Evolutionary conservation across 2,113 vertebrate genomes (phyloP), one percentile per base, ranked within the genome.

Genomic region (Coreoperca whiteheadi): DNA sequence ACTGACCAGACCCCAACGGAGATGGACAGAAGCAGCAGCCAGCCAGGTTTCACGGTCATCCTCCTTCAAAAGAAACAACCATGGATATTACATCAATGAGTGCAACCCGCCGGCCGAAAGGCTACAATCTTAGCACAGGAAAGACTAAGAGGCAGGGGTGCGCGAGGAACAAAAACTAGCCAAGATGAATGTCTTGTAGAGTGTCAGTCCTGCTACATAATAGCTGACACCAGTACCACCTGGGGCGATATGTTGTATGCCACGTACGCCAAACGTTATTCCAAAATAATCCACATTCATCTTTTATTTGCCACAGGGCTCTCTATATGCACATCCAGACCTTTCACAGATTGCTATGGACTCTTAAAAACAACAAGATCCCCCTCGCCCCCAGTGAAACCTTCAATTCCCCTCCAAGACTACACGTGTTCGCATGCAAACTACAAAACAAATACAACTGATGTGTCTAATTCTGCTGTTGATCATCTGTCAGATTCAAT

Each of bases 11-110:
- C 94, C 25, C 53, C 83, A 4, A 88, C 83, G 21, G 71, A 89
- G 59, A 95, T 6, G 28, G 82, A 90, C 0, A 96, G 82, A 5
- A 95, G 90, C 83, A 95, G 79, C 82, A 94, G 87, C 85, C 67
- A 87, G 39, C 53, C 70, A 32, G 88, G 64, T 60, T 34, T 77
- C 66, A 86, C 14, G 43, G 23, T 84, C 95, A 96, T 96, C 85
- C 86, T 95, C 74, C 85, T 91, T 67, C 46, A 46, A 48, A 2
- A 66, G 4, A 53, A 67, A 81, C 0, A 74, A 2, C 48, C 6
- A 28, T 2, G 34, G 0, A 23, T 37, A 18, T 60, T 2, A 60
- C 23, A 8, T 37, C 5, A 28, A 0, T 46, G 39, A 8, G 1
- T 10, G 2, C 28, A 50, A 32, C 15, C 14, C 2, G 2, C 20